Base-by-base conservation (phyloP, 2,113 vertebrate genomes). In the Brachyhypopomus occidentalis region DNA sequence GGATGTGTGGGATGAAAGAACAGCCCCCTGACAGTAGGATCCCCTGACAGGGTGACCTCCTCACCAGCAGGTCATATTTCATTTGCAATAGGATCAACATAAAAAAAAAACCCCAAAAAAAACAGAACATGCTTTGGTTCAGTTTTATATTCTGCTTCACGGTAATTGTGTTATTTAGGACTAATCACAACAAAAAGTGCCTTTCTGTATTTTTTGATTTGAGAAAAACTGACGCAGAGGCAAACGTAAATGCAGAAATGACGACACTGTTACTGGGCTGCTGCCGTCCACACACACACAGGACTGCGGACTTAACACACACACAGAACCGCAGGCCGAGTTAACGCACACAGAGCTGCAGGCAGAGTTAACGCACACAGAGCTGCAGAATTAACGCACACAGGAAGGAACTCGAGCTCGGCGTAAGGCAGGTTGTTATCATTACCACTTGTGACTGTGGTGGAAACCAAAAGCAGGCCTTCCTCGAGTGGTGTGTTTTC, bases 401-500 rank as follows among this genome's bases (percentile, higher is more conserved):
- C 91, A 91, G 90, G 90, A 91, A 90, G 89, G 90, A 91, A 91
- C 85, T 64, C n/a, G 88, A 88, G 82, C 90, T 86, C 90, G 90
- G 80, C 79, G 85, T 87, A 90, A 88, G 89, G 84, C 83, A 86
- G 87, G 86, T 80, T 77, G 85, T 92, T 89, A 91, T 91, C 86
- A 89, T 91, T 89, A 87, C 89, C 87, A 89, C 83, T 89, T 80
- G 88, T 85, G 88, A 87, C 84, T 86, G 86, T 41, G 80, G 86
- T 85, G 84, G 52, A 73, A 88, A 85, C 82, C 74, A 83, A 86
- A 87, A 63, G 38, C 87, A 89, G 78, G 83, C 52, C 25, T 81
- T 81, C 7, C 82, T 87, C 78, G 71, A 79, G 75, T 84, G 64
- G 88, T 83, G 83, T 90, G 87, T 89, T 90, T 92, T 88, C 88